These are phyloP conservation scores for Carcina quercana DNA, from an alignment of 2,888 invertebrate genomes.

Conservation along the genomic window DNA sequence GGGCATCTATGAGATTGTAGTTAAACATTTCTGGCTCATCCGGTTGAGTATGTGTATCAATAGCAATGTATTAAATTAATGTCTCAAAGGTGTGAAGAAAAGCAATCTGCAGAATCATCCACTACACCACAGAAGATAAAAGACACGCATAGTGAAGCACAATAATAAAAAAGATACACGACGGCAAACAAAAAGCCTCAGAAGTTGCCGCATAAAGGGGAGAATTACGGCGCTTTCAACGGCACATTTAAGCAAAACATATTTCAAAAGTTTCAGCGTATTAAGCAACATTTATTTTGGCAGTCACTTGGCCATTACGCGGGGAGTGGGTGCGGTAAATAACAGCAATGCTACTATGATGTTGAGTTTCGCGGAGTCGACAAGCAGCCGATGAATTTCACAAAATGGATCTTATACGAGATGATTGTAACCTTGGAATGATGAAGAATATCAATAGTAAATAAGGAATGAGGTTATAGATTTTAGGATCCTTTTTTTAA, in stretches of 20 bases:
- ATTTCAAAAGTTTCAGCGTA: constrained; percentile 73
- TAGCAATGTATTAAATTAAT: no score
- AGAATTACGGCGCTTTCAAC: constrained; percentile 70
- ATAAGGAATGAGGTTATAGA: not conserved
- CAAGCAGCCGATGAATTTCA: no score
- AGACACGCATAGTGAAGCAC: constrained; percentile 25
- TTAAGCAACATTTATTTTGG: constrained; percentile 75
- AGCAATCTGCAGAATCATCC: not conserved
- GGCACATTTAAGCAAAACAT: constrained; percentile 69
- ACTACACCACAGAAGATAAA: constrained; percentile 25
- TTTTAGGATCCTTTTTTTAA: constrained; percentile 7
- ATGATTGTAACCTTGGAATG: no score
- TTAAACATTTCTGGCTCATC: no score
- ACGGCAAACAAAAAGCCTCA: constrained; percentile 41
- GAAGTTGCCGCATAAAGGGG: constrained; percentile 62
- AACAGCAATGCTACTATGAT: constrained; percentile 31
- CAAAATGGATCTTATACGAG: no score
- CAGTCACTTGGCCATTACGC: constrained; percentile 66
- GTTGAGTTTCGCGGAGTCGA: not conserved
- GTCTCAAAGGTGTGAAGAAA: no score
- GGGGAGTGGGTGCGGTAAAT: constrained; percentile 50
- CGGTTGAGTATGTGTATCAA: no score
- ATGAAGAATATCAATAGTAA: not conserved
- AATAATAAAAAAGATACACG: constrained; percentile 54
- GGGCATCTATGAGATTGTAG: no score